Conservation (phyloP, 2,888 invertebrate genomes). For the Cheilosia soror region DNA sequence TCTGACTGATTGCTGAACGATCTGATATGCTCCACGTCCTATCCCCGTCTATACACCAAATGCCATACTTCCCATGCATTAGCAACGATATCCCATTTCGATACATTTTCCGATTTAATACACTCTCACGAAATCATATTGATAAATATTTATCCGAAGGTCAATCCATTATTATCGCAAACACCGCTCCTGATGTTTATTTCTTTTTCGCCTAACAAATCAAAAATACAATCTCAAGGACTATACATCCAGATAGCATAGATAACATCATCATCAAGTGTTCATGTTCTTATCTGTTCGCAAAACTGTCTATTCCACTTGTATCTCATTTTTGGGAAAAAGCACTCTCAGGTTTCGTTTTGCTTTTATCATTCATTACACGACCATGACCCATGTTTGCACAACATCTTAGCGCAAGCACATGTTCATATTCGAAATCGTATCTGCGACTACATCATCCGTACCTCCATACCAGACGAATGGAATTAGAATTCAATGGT, state of each 20-base stretch:
- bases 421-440: slow-evolving; percentile 31
- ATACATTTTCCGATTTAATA: slow-evolving; percentile 33
- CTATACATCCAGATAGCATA: slow-evolving; percentile 16
- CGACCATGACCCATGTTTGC: slow-evolving; percentile 61
- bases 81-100: slow-evolving; percentile 39
- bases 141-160: slow-evolving; percentile 51
- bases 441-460: slow-evolving; percentile 10
- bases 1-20: too few relatives aligned
- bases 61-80: slow-evolving; percentile 28
- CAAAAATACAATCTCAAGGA: slow-evolving; percentile 3
- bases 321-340: slow-evolving; percentile 19
- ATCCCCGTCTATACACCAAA: neutral
- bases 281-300: slow-evolving; percentile 1
- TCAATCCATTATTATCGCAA: slow-evolving; percentile 46
- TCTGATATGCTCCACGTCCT: too few relatives aligned
- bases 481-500: slow-evolving; percentile 14
- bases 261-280: slow-evolving; percentile 34
- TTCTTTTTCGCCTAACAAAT: neutral
- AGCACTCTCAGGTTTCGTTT: slow-evolving; percentile 23
- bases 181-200: neutral
- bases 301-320: slow-evolving; percentile 12
- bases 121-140: slow-evolving; percentile 14
- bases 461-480: neutral
- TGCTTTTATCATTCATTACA: slow-evolving; percentile 44
- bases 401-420: slow-evolving; percentile 56